Evolutionary conservation across 2,888 invertebrate genomes (phyloP).

Genomic region (Eupeodes latifasciatus): DNA sequence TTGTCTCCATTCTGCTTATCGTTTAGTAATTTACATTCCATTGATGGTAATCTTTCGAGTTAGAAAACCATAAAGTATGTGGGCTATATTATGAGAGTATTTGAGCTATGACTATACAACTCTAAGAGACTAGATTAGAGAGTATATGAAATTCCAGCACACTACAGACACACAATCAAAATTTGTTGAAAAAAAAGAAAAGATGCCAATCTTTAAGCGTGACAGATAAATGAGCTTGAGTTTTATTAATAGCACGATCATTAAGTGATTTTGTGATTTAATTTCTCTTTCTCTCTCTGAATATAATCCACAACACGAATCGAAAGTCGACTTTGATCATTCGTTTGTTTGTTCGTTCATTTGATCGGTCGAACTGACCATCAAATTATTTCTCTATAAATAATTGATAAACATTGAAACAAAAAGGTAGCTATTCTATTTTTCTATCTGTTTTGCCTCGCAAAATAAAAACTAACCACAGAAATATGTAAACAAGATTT

Average conservation of each 20-base stretch:
- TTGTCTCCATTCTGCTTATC: constrained; percentile 10
- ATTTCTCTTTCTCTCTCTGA: constrained; percentile 8
- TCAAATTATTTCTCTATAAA: constrained; percentile 63
- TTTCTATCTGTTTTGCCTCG: constrained; percentile 15
- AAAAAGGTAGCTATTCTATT: constrained; percentile 23
- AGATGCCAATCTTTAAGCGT: constrained; percentile 47
- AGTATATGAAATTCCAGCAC: constrained; percentile 47
- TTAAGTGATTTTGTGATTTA: constrained; percentile 42
- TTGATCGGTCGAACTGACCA: constrained; percentile 12
- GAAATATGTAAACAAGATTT: constrained; percentile 46
- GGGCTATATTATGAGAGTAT: neutral
- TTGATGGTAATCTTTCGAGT: constrained; percentile 55
- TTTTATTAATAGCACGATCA: constrained; percentile 52
- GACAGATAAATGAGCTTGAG: constrained; percentile 55
- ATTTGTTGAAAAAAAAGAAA: constrained; percentile 19
- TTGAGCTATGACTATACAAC: neutral
- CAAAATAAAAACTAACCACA: constrained; percentile 49
- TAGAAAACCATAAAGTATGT: neutral
- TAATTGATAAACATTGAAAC: constrained; percentile 65
- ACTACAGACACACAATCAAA: neutral
- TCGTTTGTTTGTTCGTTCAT: no score
- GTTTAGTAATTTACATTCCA: constrained; percentile 68
- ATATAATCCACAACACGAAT: constrained; percentile 36
- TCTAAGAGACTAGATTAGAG: neutral
- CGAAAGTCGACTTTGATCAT: neutral